Evolutionary conservation across 2,113 vertebrate species (phyloP).

Genomic region (Uria aalge): DNA sequence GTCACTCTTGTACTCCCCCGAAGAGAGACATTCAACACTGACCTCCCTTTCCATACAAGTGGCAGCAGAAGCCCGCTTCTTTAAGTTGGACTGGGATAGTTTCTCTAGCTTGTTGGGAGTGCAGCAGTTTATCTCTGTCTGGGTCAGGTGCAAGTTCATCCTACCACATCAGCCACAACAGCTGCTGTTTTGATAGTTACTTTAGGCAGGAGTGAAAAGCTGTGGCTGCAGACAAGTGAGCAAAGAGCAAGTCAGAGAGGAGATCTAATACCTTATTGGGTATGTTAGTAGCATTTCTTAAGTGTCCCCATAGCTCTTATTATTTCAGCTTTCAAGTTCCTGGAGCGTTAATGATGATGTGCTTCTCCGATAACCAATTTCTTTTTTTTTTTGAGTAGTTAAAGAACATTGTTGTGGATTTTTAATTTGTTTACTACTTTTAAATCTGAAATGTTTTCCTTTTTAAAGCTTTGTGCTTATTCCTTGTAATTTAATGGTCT

Average conservation of each 20-base stretch:
- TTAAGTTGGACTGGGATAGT: background rate
- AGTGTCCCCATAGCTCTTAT: background rate
- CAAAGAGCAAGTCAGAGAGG: background rate
- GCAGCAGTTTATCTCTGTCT: background rate
- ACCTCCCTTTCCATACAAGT: background rate
- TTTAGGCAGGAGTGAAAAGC: background rate
- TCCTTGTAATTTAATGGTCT: background rate
- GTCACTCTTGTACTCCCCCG: background rate
- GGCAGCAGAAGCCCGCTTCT: background rate
- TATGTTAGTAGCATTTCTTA: background rate
- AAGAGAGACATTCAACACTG: accelerated
- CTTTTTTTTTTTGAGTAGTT: background rate
- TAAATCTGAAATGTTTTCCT: background rate
- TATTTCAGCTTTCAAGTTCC: background rate
- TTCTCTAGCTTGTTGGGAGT: background rate
- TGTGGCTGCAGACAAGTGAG: background rate
- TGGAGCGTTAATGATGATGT: background rate
- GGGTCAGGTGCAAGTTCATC: background rate
- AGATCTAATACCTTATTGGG: accelerated
- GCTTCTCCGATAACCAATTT: background rate
- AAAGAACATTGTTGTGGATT: background rate
- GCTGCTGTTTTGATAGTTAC: background rate
- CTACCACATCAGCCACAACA: background rate
- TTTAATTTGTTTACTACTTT: background rate
- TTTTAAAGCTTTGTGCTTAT: background rate